Evolutionary conservation across 2,888 invertebrate species (phyloP).

Genomic region (Margaritifera margaritifera): DNA sequence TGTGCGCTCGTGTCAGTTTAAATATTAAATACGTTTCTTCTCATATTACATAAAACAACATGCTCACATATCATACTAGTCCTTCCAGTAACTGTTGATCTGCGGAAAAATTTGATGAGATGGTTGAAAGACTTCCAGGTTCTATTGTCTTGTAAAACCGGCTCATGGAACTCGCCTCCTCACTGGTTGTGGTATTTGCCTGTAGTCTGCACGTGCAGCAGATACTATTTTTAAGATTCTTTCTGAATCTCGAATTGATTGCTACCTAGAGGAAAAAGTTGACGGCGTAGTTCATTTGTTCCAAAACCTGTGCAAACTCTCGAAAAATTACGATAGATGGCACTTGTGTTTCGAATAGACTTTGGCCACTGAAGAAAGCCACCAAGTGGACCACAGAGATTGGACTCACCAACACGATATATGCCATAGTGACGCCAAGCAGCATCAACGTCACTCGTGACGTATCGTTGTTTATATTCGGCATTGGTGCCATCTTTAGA

Average conservation of each 20-base stretch:
- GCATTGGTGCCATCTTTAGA: conserved; percentile 2
- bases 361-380: conserved; percentile 32
- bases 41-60: too few species aligned
- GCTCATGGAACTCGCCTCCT: too few species aligned
- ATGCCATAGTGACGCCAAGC: conserved; percentile 44
- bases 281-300: conserved; percentile 51
- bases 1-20: too few species aligned
- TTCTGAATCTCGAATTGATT: conserved; percentile 33
- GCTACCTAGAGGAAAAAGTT: conserved; percentile 55
- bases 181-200: too few species aligned
- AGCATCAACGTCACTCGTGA: conserved; percentile 48
- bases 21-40: too few species aligned
- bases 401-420: conserved; percentile 48
- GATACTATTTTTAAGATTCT: neutral
- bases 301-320: conserved; percentile 44
- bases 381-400: conserved; percentile 42
- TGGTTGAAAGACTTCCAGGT: too few species aligned
- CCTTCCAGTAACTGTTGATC: too few species aligned
- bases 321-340: conserved; percentile 38
- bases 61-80: too few species aligned
- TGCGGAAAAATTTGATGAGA: too few species aligned
- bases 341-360: conserved; percentile 40
- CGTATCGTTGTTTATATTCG: conserved; percentile 20
- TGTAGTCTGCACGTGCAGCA: too few species aligned
- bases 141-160: too few species aligned